phyloP scores from a whole-genome alignment of 2,113 vertebrate species.

The Centropus unirufus region DNA sequence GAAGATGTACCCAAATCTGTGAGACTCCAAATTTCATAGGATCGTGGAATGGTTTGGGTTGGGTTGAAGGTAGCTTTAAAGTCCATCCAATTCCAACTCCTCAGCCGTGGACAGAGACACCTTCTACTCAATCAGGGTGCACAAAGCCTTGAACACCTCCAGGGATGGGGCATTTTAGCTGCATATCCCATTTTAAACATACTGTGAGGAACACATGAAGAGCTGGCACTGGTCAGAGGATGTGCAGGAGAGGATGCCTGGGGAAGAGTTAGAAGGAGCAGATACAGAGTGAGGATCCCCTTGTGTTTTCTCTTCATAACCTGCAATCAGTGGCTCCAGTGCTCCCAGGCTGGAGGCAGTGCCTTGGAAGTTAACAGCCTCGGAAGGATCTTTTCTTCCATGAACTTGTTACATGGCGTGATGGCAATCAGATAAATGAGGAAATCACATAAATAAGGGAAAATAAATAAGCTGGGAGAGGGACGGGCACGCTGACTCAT shows the following conservation, averaged over 20 bases:
- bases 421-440: constrained; percentile 56
- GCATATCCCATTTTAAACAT: background rate
- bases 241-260: background rate
- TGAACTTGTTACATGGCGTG: constrained; percentile 16
- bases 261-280: background rate
- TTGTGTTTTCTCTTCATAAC: background rate
- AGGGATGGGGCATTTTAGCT: background rate
- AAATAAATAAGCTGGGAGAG: background rate
- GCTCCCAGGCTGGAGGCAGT: background rate
- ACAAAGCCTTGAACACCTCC: too few relatives aligned
- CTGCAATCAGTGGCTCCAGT: background rate
- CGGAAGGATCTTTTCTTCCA: constrained; percentile 19
- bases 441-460: background rate
- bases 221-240: background rate
- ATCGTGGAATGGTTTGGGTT: too few relatives aligned
- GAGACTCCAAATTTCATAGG: background rate
- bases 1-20: background rate
- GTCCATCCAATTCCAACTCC: too few relatives aligned
- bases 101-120: too few relatives aligned
- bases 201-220: background rate
- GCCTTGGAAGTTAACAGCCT: constrained; percentile 43
- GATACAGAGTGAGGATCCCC: background rate
- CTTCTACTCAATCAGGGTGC: too few relatives aligned
- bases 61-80: too few relatives aligned
- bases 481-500: background rate